Evolutionary conservation across 92 coral and sea anemone genomes (phyloP), one percentile per base, ranked within the genome.

Genomic region (Scolanthus callimorphus): DNA sequence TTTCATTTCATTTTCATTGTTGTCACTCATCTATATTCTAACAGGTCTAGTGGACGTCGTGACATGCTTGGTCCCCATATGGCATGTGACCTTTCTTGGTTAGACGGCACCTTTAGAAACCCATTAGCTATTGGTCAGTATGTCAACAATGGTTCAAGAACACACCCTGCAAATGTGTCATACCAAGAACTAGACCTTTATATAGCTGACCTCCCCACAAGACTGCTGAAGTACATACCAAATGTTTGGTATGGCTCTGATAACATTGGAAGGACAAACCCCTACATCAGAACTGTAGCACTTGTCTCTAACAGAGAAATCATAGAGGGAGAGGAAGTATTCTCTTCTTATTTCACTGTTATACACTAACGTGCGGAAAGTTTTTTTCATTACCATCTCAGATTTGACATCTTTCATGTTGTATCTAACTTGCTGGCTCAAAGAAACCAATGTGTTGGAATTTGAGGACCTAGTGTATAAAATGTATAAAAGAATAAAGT

Each of bases 271-370:
- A 47, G 66, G 25, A 84, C 84, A 20, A 56, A 67, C 38, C 55
- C 80, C 29, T 83, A 76, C 59, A 73, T 94, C 17, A 78, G 99
- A 69, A 72, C 70, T 19, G 94, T 94, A 29, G 85, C 89, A 12
- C 73, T 94, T 19, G 81, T 94, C 11, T 90, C 99, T 21, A 61
- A 77, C 19, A 60, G 73, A 29, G 80, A 84, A 29, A 84, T 94
- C 21, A 11, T 25, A 15, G 65, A 84, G 64, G 85, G 85, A 3
- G 95, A 94, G 38, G 99, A 94, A 44, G 56, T 94, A 31, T 75
- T 94, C 41, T 94, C 99, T n/a, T 94, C 99, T 19, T 94, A 94
- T 50, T 94, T 89, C 44, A 94, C 99, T 17, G 90, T 89, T 30
- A 76, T 94, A 31, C 82, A 81, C 67, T 88, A 57, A 78, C n/a